phyloP scores from a whole-genome alignment of 2,113 vertebrate species.

The Corythoichthys haematopterus region DNA sequence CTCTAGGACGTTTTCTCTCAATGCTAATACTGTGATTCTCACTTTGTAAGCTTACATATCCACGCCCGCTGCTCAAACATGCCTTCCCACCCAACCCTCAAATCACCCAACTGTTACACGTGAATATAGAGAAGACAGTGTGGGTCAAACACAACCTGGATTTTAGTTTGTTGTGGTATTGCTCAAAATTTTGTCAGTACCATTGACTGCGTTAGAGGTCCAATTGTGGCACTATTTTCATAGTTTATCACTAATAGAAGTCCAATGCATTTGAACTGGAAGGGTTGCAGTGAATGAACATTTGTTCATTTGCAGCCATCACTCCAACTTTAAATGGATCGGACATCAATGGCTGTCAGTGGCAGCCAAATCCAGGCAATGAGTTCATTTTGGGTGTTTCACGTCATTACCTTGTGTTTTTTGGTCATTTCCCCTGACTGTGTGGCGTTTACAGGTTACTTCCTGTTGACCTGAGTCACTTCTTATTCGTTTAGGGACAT shows the following conservation, averaged over 20 bases:
- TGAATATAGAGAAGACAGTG: conserved; percentile 14
- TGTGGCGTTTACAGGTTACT: too few relatives aligned
- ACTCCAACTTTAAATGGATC: too few relatives aligned
- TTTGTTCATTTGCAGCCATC: too few relatives aligned
- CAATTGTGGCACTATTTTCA: not conserved
- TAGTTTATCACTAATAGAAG: not conserved
- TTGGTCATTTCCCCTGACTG: too few relatives aligned
- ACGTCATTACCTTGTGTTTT: too few relatives aligned
- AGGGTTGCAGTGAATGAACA: too few relatives aligned
- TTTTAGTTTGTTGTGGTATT: not conserved
- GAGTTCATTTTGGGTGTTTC: too few relatives aligned
- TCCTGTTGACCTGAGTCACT: too few relatives aligned
- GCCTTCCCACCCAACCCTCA: conserved; percentile 12
- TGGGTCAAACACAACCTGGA: not conserved
- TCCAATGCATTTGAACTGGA: too few relatives aligned
- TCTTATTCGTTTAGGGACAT: too few relatives aligned
- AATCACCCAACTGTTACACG: conserved; percentile 22
- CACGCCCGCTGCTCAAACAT: conserved; percentile 44
- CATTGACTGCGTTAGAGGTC: not conserved
- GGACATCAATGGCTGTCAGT: too few relatives aligned
- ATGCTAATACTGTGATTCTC: conserved; percentile 1
- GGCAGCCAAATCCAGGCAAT: too few relatives aligned
- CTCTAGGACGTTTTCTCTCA: not conserved
- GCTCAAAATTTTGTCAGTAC: not conserved
- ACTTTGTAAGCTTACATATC: conserved; percentile 10